Evolutionary conservation across 2,888 invertebrate species (phyloP).

Genomic region (Icerya purchasi): DNA sequence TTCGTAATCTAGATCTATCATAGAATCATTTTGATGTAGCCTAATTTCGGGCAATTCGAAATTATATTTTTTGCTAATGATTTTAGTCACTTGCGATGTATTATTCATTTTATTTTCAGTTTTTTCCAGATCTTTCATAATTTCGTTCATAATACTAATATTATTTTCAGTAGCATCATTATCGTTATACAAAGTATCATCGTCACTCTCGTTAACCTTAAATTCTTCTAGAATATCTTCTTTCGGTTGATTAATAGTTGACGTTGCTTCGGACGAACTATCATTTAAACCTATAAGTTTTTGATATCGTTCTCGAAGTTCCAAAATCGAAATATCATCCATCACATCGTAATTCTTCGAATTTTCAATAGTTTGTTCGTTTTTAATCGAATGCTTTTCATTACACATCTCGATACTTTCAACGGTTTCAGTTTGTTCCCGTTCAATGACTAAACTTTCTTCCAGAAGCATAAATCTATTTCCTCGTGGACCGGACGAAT

Average conservation of each 20-base stretch:
- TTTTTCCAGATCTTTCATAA: no score
- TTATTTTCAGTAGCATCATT: background rate
- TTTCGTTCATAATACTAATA: no score
- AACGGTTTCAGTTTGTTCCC: background rate
- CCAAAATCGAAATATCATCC: background rate
- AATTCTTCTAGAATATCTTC: background rate
- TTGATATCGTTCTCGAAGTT: background rate
- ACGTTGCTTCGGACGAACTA: background rate
- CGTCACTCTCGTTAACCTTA: background rate
- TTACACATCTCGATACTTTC: background rate
- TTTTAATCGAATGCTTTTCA: background rate
- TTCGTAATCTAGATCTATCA: background rate
- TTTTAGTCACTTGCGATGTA: background rate
- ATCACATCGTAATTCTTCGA: background rate
- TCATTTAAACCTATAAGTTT: background rate
- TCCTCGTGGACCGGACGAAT: no score
- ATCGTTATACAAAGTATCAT: background rate
- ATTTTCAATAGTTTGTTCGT: no score
- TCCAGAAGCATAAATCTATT: no score
- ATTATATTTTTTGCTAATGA: background rate
- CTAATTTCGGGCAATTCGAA: background rate
- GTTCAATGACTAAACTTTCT: no score
- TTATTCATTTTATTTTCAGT: background rate
- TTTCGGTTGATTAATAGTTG: background rate
- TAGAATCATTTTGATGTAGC: background rate